phyloP scores from a whole-genome alignment of 2,113 vertebrate species.

The Sceloporus tristichus region DNA sequence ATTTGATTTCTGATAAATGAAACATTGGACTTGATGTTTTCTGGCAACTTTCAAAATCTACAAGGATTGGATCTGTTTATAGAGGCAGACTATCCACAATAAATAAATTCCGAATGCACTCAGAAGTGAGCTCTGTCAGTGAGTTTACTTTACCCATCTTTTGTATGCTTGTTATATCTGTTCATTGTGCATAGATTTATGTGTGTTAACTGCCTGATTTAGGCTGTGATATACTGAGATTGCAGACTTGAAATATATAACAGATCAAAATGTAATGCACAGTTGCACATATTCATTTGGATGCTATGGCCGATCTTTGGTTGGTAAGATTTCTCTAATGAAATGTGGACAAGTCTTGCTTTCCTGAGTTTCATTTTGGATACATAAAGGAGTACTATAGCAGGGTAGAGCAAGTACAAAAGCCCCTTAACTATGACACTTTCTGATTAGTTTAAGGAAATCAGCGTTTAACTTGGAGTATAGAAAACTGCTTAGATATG shows the following conservation, averaged over 20 bases:
- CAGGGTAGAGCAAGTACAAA: constrained; percentile 4
- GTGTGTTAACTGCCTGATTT: not conserved
- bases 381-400: not conserved
- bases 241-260: constrained; percentile 14
- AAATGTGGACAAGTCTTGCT: not conserved
- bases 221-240: not conserved
- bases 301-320: constrained; percentile 63
- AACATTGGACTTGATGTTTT: not conserved
- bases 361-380: not conserved
- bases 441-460: constrained; percentile 10
- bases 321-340: constrained; percentile 38
- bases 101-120: not conserved
- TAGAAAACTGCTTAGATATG: constrained; percentile 26
- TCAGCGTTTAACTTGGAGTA: not conserved
- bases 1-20: not conserved
- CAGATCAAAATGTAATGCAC: not conserved
- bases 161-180: not conserved
- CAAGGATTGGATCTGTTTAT: accelerated
- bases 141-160: not conserved
- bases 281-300: constrained; percentile 65
- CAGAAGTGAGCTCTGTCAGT: not conserved
- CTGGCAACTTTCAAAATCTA: not conserved
- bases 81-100: not conserved
- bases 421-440: accelerated
- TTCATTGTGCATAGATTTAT: not conserved